Evolutionary conservation across 2,888 invertebrate genomes (phyloP).

Genomic region (Drosophila basisetae): DNA sequence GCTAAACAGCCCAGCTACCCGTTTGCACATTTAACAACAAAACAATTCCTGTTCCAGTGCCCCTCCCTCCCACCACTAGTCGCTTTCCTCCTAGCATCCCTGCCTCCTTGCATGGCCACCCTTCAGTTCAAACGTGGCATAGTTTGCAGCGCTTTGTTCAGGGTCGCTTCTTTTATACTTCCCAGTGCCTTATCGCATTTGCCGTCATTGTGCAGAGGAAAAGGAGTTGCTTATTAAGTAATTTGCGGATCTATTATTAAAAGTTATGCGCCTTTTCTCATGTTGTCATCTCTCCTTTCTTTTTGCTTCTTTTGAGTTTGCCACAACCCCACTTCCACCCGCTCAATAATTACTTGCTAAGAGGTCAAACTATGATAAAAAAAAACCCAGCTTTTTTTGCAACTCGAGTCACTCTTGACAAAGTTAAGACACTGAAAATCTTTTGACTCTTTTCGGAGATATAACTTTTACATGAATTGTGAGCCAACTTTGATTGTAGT

Average conservation of each 20-base stretch:
- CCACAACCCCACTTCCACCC: not conserved
- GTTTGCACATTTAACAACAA: slow-evolving; percentile 9
- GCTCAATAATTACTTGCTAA: slow-evolving; percentile 61
- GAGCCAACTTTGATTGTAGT: not conserved
- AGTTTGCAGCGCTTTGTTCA: slow-evolving; percentile 71
- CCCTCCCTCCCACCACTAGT: not conserved
- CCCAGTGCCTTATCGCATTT: slow-evolving; percentile 45
- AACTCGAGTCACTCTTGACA: not conserved
- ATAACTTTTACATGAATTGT: not conserved
- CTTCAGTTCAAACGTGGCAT: slow-evolving; percentile 29
- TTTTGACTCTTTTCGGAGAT: not conserved
- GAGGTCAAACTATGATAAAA: not conserved
- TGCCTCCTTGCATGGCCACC: not conserved
- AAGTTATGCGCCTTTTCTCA: slow-evolving; percentile 67
- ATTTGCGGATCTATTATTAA: slow-evolving; percentile 77
- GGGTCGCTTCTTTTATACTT: slow-evolving; percentile 29
- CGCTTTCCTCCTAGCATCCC: not conserved
- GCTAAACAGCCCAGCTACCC: slow-evolving; percentile 53
- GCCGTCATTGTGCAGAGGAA: slow-evolving; percentile 22
- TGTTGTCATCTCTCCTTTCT: slow-evolving; percentile 34
- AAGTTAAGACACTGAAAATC: not conserved
- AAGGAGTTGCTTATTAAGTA: slow-evolving; percentile 72
- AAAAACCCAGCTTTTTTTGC: not conserved
- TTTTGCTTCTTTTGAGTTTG: not conserved
- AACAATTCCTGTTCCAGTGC: not conserved